Evolutionary conservation across 1,140 invertebrate species (phyloP).

Genomic region (Bombus balteatus): DNA sequence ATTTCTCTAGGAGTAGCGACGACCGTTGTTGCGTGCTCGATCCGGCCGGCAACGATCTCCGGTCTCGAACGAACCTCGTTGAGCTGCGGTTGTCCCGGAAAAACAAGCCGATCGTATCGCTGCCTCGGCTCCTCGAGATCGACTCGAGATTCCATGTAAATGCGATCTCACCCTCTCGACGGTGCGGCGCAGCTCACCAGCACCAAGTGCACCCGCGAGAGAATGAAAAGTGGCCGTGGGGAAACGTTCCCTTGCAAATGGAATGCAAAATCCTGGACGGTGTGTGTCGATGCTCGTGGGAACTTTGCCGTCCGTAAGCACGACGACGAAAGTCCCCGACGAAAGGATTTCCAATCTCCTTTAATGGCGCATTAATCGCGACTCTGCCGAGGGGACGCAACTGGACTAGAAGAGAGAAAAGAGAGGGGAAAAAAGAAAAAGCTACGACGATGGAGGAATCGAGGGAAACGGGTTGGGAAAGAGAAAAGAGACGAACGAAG

Average conservation of each 20-base stretch:
- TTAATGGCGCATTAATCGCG: slow-evolving; percentile 71
- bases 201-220: slow-evolving; percentile 61
- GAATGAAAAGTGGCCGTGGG: slow-evolving; percentile 42
- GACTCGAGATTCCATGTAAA: slow-evolving; percentile 61
- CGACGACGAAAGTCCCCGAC: slow-evolving; percentile 65
- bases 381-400: slow-evolving; percentile 36
- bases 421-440: background rate
- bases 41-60: background rate
- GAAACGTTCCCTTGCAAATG: slow-evolving; percentile 63
- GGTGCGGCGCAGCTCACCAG: background rate
- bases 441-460: background rate
- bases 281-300: slow-evolving; percentile 48
- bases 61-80: background rate
- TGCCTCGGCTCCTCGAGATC: slow-evolving; percentile 41
- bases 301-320: slow-evolving; percentile 50
- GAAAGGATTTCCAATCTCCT: slow-evolving; percentile 73
- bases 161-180: slow-evolving; percentile 54
- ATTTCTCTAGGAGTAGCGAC: background rate
- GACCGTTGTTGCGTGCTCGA: background rate
- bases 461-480: slow-evolving; percentile 13
- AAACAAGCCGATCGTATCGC: slow-evolving; percentile 59
- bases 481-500: slow-evolving; percentile 21
- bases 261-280: slow-evolving; percentile 67
- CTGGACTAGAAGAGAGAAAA: slow-evolving; percentile 10
- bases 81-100: slow-evolving; percentile 2